Percentiles rank a stretch among this genome's conserved stretches.
Evolutionary conservation across 2,113 vertebrate genomes (phyloP).

Genomic region (Neogale vison): DNA sequence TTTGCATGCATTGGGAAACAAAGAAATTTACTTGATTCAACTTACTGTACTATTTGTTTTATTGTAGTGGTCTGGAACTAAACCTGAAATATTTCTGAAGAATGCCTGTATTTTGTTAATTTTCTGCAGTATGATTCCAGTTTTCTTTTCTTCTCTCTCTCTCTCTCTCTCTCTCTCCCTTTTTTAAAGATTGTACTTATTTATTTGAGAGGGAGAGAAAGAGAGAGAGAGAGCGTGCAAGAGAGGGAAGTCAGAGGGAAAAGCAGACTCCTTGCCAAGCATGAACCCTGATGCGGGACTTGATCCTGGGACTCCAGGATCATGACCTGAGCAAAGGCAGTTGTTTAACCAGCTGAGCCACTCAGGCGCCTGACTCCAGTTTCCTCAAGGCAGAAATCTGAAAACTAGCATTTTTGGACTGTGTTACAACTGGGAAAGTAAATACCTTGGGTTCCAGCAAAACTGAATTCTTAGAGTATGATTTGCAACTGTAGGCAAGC

Average conservation of each 20-base stretch:
- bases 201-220: too few relatives aligned
- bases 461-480: neutral
- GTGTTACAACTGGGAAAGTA: neutral
- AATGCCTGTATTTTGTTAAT: neutral
- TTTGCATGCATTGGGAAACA: neutral
- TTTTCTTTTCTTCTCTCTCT: neutral
- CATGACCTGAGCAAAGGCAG: too few relatives aligned
- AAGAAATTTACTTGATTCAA: neutral
- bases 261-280: too few relatives aligned
- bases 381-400: neutral
- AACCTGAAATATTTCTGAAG: neutral
- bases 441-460: neutral
- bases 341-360: too few relatives aligned
- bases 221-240: too few relatives aligned
- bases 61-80: neutral
- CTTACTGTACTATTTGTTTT: neutral
- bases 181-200: too few relatives aligned
- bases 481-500: neutral
- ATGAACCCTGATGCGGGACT: too few relatives aligned
- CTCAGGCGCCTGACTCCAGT: neutral
- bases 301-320: too few relatives aligned
- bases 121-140: neutral
- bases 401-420: neutral
- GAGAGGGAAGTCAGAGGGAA: too few relatives aligned
- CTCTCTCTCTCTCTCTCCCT: too few relatives aligned